Evolutionary conservation across 1,140 invertebrate genomes (phyloP), one percentile per base, ranked within the genome.

Genomic region (Sminthurides bifidus): DNA sequence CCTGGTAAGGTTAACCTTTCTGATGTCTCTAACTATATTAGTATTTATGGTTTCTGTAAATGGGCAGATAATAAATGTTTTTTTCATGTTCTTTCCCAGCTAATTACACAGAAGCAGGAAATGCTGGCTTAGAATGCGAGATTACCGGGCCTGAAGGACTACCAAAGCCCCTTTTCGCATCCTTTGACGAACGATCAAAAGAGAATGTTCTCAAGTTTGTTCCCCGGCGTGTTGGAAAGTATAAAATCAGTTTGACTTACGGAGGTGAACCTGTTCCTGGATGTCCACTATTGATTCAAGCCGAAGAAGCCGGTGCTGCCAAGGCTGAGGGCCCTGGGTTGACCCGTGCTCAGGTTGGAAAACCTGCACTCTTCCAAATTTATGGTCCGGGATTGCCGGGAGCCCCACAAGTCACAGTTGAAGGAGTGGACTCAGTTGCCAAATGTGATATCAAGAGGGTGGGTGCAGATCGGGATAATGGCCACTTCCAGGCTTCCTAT

Each of bases 81-180:
- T 75, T 19, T 43, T 56, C 53, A 37, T 52, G 50, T 52, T 46
- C 27, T 46, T 35, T 70, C 76, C 27, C 70, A 88, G 90, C 96
- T 46, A 83, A 87, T 66, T 82, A 84, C 51, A 80, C 82, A 58
- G 83, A 90, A 60, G 88, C 92, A 40, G 92, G 92, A 12, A 78
- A 84, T 54, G 90, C 92, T 1, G 87, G 95, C 60, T 72, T 96
- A 52, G 87, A 92, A 66, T 83, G 94, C 1, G 82, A 84, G 44
- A 85, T 92, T 2, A 83, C 85, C 30, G 87, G 87, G 64, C 92
- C 93, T 2, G 77, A 85, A n/a, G 87, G 90, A 19, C 81, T 87
- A 66, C 83, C 85, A 58, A 70, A 64, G 43, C 59, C 59, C 12
- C 35, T 64, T 3, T 64, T 64, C 27, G 53, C 59, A 46, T 40